phyloP scores from a whole-genome alignment of 2,888 invertebrate genomes.

The Nineta flava region DNA sequence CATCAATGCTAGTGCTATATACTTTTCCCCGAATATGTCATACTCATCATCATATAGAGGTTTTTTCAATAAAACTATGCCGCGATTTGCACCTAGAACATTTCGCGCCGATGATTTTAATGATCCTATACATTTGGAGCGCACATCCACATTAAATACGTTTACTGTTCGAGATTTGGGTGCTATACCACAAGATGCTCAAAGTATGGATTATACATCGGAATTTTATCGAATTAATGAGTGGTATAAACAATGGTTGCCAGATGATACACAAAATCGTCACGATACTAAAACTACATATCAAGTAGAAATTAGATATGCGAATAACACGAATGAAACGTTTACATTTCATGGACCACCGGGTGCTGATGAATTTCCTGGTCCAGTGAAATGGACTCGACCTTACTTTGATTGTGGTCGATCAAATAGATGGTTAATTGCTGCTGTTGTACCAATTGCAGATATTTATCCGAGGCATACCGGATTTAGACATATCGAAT shows the following conservation, averaged over 20 bases:
- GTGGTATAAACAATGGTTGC: conserved; percentile 86
- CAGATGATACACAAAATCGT: conserved; percentile 60
- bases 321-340: conserved; percentile 91
- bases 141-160: conserved; percentile 89
- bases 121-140: conserved; percentile 87
- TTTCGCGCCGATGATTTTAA: conserved; percentile 85
- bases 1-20: conserved; percentile 83
- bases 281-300: conserved; percentile 89
- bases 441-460: conserved; percentile 85
- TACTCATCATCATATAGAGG: conserved; percentile 90
- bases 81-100: conserved; percentile 85
- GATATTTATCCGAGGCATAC: conserved; percentile 92
- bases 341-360: conserved; percentile 90
- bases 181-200: conserved; percentile 61
- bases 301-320: conserved; percentile 83
- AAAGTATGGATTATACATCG: conserved; percentile 76
- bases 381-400: conserved; percentile 85
- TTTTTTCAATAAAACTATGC: conserved; percentile 91
- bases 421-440: conserved; percentile 90
- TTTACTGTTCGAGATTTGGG: conserved; percentile 77
- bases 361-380: conserved; percentile 77
- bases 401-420: conserved; percentile 95
- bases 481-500: conserved; percentile 82
- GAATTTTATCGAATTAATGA: conserved; percentile 85
- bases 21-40: conserved; percentile 86